Evolutionary conservation across 1,140 invertebrate genomes (phyloP), one percentile per base, ranked within the genome.

Genomic region (Pseudobourletiella spinata): DNA sequence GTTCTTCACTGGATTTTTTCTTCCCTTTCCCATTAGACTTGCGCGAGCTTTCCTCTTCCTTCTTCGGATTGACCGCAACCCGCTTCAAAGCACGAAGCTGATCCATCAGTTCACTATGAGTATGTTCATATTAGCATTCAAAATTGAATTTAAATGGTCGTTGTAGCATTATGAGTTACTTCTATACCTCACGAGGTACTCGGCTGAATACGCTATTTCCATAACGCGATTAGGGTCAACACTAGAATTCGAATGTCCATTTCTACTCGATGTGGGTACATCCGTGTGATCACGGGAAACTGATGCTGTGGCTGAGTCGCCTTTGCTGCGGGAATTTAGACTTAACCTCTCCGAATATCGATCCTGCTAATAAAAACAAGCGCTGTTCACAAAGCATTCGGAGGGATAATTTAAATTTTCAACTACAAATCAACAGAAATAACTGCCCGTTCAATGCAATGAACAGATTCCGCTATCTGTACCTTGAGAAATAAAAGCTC

Each of bases 271-370:
- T 39, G 32, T 11, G n/a, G 32, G 32, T n/a, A 39, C 8, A 11
- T 39, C 32, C n/a, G 32, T n/a, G 32, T 39, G 32, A 35, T 42
- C 54, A 14, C 15, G 2, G 30, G 15, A 29, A 29, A 29, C 18
- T n/a, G n/a, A n/a, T n/a, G n/a, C n/a, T n/a, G n/a, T n/a, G n/a
- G n/a, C n/a, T n/a, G n/a, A n/a, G n/a, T 20, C 29, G 25, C 54
- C 35, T 25, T 56, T 32, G 42, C 30, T 35, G 25, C 28, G 26
- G 20, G 20, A 29, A 25, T 32, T 39, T 39, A 32, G 54, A 56
- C 54, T 56, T 28, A 32, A 56, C 18, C 54, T 56, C 29, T 56
- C 30, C 29, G 28, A 30, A 35, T 35, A 56, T 56, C 42, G 54
- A 32, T 56, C 30, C 54, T 56, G 25, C 14, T 18, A 24, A 16